These are phyloP conservation scores for Sphinx pinastri DNA, from an alignment of 2,888 invertebrate species.

Conservation along the genomic window DNA sequence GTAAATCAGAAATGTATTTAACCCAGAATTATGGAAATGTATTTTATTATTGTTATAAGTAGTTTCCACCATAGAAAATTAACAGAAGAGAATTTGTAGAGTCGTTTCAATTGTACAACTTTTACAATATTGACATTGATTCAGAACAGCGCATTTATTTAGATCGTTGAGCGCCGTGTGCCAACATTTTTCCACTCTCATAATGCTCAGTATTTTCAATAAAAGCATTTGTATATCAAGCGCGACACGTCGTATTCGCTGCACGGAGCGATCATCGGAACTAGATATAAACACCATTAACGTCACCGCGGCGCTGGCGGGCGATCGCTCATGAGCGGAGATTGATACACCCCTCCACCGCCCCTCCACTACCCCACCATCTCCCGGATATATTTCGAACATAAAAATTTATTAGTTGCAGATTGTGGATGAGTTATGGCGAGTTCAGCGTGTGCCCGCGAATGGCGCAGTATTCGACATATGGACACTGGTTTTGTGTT, in stretches of 20 bases:
- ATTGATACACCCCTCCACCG: constrained; percentile 1
- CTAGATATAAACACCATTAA: constrained; percentile 18
- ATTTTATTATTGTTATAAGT: no score
- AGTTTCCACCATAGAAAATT: no score
- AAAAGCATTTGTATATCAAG: not conserved
- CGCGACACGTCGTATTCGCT: not conserved
- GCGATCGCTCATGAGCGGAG: constrained; percentile 23
- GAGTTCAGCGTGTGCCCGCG: not conserved
- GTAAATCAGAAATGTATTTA: no score
- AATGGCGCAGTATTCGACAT: not conserved
- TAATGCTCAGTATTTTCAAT: not conserved
- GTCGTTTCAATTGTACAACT: no score
- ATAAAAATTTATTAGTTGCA: constrained; percentile 20
- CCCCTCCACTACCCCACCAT: not conserved
- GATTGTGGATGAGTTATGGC: constrained; percentile 17
- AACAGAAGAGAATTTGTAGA: no score
- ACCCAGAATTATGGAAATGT: no score
- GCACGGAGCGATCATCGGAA: constrained; percentile 5
- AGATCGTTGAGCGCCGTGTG: no score
- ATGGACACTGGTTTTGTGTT: not conserved
- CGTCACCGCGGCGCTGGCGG: not conserved
- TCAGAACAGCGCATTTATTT: no score
- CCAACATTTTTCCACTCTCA: not conserved
- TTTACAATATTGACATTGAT: no score
- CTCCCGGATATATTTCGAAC: not conserved